Conservation (phyloP, 2,888 invertebrate genomes). For the Branchellion lobata region DNA sequence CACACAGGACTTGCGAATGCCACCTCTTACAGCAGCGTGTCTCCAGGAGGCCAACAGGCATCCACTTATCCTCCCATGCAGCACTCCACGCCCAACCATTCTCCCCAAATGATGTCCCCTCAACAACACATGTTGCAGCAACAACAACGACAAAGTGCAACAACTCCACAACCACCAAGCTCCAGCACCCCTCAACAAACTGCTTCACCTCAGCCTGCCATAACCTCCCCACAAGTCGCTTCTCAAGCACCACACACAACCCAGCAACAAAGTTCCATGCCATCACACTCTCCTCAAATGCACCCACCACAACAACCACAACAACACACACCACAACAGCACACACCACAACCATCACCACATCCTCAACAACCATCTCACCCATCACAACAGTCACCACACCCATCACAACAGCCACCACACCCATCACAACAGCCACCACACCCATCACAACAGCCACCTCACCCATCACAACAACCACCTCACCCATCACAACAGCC, state of each 20-base stretch:
- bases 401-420: not conserved
- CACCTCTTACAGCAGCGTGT: too few species aligned
- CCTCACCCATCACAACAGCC: slow-evolving; percentile 6
- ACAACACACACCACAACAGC: not conserved
- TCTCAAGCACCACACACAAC: not conserved
- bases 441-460: slow-evolving; percentile 29
- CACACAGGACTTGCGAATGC: too few species aligned
- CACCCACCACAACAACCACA: not conserved
- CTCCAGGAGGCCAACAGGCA: too few species aligned
- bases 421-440: not conserved
- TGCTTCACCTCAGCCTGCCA: not conserved
- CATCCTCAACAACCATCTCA: not conserved
- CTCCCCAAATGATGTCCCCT: too few species aligned
- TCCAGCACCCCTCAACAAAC: slow-evolving; percentile 6
- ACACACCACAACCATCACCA: not conserved
- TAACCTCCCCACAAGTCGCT: not conserved
- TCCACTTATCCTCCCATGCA: too few species aligned
- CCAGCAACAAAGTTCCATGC: not conserved
- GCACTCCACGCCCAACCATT: too few species aligned
- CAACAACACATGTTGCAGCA: slow-evolving; percentile 20
- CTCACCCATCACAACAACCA: not conserved
- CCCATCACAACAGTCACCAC: not conserved
- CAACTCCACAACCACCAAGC: not conserved
- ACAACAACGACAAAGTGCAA: not conserved
- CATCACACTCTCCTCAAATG: not conserved